Evolutionary conservation across 1,140 invertebrate species (phyloP).

Genomic region (Brachionus koreanus): DNA sequence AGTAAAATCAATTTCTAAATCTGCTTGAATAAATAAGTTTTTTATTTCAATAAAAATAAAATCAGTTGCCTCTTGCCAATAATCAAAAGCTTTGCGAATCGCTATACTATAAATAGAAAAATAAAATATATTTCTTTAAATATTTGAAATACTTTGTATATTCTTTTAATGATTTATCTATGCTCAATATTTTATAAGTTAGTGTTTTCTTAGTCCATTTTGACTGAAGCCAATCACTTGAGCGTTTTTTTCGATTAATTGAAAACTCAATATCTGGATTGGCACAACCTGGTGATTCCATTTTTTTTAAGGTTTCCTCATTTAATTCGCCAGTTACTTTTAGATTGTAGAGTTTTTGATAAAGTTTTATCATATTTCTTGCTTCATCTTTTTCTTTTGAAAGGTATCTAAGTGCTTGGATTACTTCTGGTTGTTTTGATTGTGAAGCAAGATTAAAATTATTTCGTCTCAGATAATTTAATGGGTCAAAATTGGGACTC

Average conservation of each 20-base stretch:
- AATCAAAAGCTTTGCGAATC: background rate
- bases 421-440: background rate
- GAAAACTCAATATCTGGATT: background rate
- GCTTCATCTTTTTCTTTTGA: background rate
- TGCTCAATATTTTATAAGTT: slow-evolving; percentile 2
- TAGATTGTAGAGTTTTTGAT: background rate
- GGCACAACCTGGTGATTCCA: slow-evolving; percentile 22
- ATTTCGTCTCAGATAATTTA: background rate
- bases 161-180: background rate
- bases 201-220: background rate
- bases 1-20: slow-evolving; percentile 14
- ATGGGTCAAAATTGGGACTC: background rate
- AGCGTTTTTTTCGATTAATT: background rate
- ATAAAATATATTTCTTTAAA: background rate
- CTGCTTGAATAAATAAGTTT: background rate
- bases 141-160: background rate
- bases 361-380: background rate
- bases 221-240: background rate
- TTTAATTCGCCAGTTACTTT: slow-evolving; percentile 10
- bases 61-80: slow-evolving; percentile 20
- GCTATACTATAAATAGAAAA: background rate
- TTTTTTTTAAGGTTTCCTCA: background rate
- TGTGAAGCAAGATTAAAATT: background rate
- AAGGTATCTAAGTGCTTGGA: background rate
- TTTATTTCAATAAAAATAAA: background rate